Conservation (phyloP, 2,797 vertebrate species). For the Mareca penelope region DNA sequence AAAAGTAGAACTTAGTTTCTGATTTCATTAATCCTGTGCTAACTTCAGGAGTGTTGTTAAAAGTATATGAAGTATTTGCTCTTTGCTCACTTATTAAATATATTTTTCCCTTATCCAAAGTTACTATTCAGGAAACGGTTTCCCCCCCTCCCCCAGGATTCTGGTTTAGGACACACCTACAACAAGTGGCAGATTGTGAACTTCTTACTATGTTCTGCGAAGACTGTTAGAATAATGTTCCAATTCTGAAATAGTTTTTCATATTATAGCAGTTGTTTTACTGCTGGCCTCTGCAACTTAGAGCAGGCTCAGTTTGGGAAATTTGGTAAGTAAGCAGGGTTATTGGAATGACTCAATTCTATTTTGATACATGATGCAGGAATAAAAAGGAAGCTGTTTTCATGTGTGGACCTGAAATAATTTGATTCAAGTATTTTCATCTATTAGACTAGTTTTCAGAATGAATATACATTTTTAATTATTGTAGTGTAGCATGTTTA, state of each 20-base stretch:
- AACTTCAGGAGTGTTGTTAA: background rate
- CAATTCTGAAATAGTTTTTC: background rate
- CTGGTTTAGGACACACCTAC: background rate
- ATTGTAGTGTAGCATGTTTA: background rate
- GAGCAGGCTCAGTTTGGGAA: background rate
- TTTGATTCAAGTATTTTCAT: background rate
- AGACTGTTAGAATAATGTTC: background rate
- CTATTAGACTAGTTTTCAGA: background rate
- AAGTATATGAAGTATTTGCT: background rate
- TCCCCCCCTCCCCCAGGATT: background rate
- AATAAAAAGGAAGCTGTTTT: background rate
- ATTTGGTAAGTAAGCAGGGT: background rate
- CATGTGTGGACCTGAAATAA: background rate
- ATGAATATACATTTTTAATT: background rate
- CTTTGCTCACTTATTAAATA: background rate
- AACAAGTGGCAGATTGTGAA: background rate
- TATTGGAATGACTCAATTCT: background rate
- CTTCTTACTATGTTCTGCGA: background rate
- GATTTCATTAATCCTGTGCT: background rate
- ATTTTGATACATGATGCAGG: background rate
- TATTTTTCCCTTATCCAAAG: background rate
- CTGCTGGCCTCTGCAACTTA: background rate
- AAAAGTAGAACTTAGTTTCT: background rate
- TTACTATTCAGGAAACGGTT: background rate
- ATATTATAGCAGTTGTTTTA: background rate